Conservation (phyloP, 2,888 invertebrate genomes). For the Suillia variegata region DNA sequence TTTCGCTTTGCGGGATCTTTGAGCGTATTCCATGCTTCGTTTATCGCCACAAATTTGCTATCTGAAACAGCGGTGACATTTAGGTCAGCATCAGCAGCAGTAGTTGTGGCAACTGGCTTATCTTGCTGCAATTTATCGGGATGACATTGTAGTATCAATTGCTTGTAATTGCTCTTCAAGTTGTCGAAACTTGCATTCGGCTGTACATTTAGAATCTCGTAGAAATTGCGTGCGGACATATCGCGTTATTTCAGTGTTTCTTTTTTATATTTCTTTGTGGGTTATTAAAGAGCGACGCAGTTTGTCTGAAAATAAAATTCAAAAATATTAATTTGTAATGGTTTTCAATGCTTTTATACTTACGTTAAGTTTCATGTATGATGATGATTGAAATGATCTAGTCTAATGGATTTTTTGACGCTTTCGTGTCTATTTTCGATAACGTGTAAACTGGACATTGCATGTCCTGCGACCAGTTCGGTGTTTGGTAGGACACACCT, state of each 20-base stretch:
- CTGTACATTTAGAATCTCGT: constrained; percentile 50
- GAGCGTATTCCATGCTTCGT: constrained; percentile 75
- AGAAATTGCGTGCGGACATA: constrained; percentile 43
- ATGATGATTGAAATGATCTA: background rate
- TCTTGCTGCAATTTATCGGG: constrained; percentile 57
- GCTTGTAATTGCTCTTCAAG: constrained; percentile 57
- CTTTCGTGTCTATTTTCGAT: too few relatives aligned
- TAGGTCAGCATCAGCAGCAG: constrained; percentile 16
- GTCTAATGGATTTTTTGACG: too few relatives aligned
- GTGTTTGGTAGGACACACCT: too few relatives aligned
- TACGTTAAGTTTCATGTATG: background rate
- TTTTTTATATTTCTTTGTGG: background rate
- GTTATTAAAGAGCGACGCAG: background rate
- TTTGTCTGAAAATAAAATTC: too few relatives aligned
- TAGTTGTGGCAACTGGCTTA: constrained; percentile 16
- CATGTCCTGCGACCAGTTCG: too few relatives aligned
- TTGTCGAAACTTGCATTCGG: constrained; percentile 48
- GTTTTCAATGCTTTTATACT: background rate
- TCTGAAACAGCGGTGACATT: constrained; percentile 34
- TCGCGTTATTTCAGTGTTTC: too few relatives aligned
- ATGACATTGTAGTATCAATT: constrained; percentile 59
- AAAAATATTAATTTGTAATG: background rate
- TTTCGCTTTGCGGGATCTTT: constrained; percentile 67
- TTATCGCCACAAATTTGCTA: constrained; percentile 64
- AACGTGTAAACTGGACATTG: too few relatives aligned